Evolutionary conservation across 2,888 invertebrate species (phyloP).

Genomic region (Rhingia rostrata): DNA sequence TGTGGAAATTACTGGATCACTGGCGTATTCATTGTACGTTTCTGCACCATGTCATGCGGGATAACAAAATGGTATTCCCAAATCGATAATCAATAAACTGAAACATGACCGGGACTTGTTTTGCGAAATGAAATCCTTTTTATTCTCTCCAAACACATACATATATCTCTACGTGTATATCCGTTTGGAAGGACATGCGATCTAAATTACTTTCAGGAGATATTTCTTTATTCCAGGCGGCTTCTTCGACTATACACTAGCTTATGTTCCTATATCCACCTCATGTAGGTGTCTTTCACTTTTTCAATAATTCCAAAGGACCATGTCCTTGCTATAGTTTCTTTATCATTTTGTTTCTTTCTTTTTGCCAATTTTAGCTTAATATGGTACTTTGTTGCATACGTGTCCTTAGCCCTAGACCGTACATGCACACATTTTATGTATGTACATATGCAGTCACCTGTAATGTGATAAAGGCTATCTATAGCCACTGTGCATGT

Average conservation of each 20-base stretch:
- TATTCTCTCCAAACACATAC: constrained; percentile 12
- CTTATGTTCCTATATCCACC: constrained; percentile 11
- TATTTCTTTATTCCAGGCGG: constrained; percentile 58
- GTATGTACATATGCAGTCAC: constrained; percentile 61
- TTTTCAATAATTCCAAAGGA: constrained; percentile 70
- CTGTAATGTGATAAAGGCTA: constrained; percentile 60
- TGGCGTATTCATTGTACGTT: constrained; percentile 64
- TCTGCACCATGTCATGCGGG: constrained; percentile 54
- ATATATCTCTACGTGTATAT: constrained; percentile 9
- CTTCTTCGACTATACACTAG: constrained; percentile 31
- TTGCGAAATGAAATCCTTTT: constrained; percentile 62
- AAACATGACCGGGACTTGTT: constrained; percentile 74
- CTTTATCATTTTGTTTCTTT: constrained; percentile 23
- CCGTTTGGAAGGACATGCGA: constrained; percentile 56
- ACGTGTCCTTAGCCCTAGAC: constrained; percentile 48
- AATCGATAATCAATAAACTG: constrained; percentile 82
- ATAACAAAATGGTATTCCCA: constrained; percentile 79
- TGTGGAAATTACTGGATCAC: constrained; percentile 44
- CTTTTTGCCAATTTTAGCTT: constrained; percentile 67
- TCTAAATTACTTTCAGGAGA: constrained; percentile 42
- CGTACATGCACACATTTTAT: background rate
- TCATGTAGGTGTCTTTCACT: constrained; percentile 46
- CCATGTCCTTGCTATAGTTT: constrained; percentile 57
- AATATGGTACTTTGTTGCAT: constrained; percentile 72
- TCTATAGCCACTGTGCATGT: background rate